A percentile compares a stretch with the other conserved stretches of the same genome.
These are phyloP conservation scores for Halotydeus destructor DNA, from an alignment of 1,140 invertebrate species.

Conservation along the genomic window DNA sequence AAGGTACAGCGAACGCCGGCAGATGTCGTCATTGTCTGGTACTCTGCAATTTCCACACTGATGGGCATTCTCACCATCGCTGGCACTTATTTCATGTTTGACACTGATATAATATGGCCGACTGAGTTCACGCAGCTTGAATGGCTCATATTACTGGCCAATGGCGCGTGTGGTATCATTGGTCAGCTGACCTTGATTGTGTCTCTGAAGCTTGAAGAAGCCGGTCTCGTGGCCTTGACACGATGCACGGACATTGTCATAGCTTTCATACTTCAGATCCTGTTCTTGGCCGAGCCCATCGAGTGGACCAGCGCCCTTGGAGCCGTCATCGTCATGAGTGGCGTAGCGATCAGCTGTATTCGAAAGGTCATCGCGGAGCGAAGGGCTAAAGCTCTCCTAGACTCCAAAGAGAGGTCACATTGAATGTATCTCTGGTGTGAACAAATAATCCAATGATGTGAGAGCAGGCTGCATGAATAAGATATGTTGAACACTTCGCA, in stretches of 20 bases:
- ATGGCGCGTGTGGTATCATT: slow-evolving; percentile 48
- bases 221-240: slow-evolving; percentile 65
- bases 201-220: slow-evolving; percentile 64
- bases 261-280: slow-evolving; percentile 60
- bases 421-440: no score
- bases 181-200: slow-evolving; percentile 65
- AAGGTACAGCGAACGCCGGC: slow-evolving; percentile 64
- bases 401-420: no score
- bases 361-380: no score
- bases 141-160: neutral
- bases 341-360: no score
- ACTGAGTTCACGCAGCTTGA: no score
- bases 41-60: slow-evolving; percentile 29
- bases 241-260: slow-evolving; percentile 70
- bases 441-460: no score
- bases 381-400: no score
- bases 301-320: slow-evolving; percentile 10
- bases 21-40: slow-evolving; percentile 37
- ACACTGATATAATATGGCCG: no score
- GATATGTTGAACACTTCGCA: no score
- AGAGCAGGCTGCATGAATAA: no score
- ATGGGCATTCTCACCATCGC: neutral
- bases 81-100: neutral
- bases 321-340: neutral
- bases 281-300: slow-evolving; percentile 7